These are phyloP conservation scores for Philypnodon macrostomus DNA, from an alignment of 2,797 vertebrate species.

Conservation along the genomic window DNA sequence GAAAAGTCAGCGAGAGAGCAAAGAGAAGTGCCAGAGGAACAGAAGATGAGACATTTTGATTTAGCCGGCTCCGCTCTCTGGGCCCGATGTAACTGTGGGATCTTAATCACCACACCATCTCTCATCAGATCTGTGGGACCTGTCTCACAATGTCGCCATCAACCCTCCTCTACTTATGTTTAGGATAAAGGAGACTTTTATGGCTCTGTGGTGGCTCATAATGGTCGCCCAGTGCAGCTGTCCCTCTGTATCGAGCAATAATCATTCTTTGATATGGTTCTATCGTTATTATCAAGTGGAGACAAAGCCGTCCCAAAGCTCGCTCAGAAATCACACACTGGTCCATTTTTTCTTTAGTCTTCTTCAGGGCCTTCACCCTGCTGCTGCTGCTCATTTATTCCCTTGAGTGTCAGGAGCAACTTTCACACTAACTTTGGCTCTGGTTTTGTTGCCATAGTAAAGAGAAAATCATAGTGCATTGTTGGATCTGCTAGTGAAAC, in stretches of 20 bases:
- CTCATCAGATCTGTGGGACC: constrained; percentile 39
- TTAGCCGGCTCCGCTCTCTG: constrained; percentile 21
- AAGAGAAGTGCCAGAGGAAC: constrained; percentile 6
- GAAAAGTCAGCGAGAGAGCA: constrained; percentile 17
- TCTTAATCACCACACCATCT: constrained; percentile 56
- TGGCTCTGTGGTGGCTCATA: constrained; percentile 41
- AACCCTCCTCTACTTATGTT: constrained; percentile 25
- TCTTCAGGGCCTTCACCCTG: constrained; percentile 38
- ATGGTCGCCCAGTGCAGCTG: constrained; percentile 47
- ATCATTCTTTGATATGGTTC: constrained; percentile 46
- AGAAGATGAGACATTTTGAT: constrained; percentile 30
- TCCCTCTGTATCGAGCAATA: constrained; percentile 48
- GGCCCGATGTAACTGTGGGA: constrained; percentile 29
- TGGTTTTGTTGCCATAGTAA: constrained; percentile 3
- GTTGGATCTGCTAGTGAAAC: no score
- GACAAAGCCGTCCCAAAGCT: constrained; percentile 35
- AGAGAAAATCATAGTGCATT: not conserved
- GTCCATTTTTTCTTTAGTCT: constrained; percentile 3
- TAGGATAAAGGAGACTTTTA: constrained; percentile 50
- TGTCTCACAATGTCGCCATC: constrained; percentile 18
- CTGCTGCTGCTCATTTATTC: constrained; percentile 30
- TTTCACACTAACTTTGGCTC: constrained; percentile 17
- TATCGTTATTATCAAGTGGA: constrained; percentile 55
- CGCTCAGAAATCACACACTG: constrained; percentile 13
- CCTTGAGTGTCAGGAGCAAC: constrained; percentile 24